Evolutionary conservation across 2,797 vertebrate species (phyloP).

Genomic region (Sebastes diaconus): DNA sequence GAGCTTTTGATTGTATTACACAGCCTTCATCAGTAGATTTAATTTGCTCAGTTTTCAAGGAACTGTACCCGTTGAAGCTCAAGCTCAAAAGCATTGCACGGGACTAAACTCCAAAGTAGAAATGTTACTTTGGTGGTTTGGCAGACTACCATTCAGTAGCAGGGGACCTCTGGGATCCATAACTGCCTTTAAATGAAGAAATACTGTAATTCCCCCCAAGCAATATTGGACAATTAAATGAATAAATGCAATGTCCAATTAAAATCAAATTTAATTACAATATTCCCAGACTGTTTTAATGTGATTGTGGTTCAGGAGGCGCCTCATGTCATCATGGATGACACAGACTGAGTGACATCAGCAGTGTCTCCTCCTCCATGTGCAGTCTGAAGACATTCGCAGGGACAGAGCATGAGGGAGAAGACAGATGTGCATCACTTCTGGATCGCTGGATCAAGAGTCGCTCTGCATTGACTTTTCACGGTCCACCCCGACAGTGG

Average conservation of each 20-base stretch:
- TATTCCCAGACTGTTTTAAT: constrained; percentile 26
- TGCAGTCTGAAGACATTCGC: neutral
- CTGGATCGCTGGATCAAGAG: neutral
- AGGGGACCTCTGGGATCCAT: neutral
- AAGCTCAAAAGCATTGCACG: neutral
- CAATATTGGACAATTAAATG: neutral
- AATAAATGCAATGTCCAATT: neutral
- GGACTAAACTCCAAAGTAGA: neutral
- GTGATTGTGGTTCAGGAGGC: constrained; percentile 22
- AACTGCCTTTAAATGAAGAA: constrained; percentile 13
- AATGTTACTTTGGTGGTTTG: constrained; percentile 9
- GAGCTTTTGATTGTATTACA: neutral
- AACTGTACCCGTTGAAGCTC: neutral
- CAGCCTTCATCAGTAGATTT: neutral
- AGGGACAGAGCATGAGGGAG: neutral
- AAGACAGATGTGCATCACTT: neutral
- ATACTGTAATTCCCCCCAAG: neutral
- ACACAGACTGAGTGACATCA: neutral
- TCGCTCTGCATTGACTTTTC: neutral
- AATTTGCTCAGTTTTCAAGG: neutral
- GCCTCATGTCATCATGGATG: constrained; percentile 5
- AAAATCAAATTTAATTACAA: neutral
- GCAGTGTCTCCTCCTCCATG: neutral
- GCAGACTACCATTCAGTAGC: neutral
- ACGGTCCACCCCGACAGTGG: too few relatives aligned